These are phyloP conservation scores for Therioaphis trifolii DNA, from an alignment of 2,888 invertebrate species.

Conservation along the genomic window DNA sequence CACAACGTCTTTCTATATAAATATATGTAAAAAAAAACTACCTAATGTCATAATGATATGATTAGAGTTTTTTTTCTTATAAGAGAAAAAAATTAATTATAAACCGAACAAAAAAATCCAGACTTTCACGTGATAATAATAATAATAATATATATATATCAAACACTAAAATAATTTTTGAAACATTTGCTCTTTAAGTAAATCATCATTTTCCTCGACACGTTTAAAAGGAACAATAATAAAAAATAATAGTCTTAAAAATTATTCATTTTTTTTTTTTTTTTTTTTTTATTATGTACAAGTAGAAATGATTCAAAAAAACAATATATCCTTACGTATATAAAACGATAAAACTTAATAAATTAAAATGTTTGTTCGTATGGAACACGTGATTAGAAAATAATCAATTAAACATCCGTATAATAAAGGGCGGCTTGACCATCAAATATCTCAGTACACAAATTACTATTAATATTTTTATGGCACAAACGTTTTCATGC, in stretches of 20 bases:
- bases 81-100: conserved; percentile 30
- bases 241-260: conserved; percentile 56
- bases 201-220: conserved; percentile 39
- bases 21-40: conserved; percentile 35
- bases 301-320: conserved; percentile 24
- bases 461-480: conserved; percentile 36
- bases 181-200: conserved; percentile 45
- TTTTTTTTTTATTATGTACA: conserved; percentile 34
- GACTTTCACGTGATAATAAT: conserved; percentile 46
- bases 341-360: conserved; percentile 57
- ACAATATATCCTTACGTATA: conserved; percentile 31
- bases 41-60: conserved; percentile 58
- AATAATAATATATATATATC: conserved; percentile 17
- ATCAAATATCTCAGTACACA: conserved; percentile 35
- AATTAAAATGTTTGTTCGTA: conserved; percentile 52
- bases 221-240: conserved; percentile 60
- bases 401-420: conserved; percentile 19
- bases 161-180: conserved; percentile 47
- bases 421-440: background rate
- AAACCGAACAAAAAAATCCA: conserved; percentile 43
- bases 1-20: conserved; percentile 23
- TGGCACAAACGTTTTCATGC: conserved; percentile 55
- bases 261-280: conserved; percentile 34
- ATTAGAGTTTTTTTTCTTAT: conserved; percentile 49
- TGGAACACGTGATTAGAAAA: conserved; percentile 37